phyloP scores from a whole-genome alignment of 92 coral and sea anemone species.

The Heliopora coerulea region DNA sequence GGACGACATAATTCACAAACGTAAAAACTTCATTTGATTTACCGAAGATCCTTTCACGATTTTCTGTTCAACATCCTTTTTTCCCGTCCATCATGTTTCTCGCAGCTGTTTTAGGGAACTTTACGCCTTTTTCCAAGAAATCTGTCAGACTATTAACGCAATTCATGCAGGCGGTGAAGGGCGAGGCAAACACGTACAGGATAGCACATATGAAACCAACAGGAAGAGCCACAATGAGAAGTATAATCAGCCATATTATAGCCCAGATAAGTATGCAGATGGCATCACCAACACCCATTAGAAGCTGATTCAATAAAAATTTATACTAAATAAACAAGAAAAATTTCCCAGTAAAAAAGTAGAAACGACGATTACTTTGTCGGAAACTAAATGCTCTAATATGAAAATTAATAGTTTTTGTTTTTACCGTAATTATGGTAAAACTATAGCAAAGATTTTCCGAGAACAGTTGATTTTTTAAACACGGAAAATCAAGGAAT shows the following conservation, averaged over 20 bases:
- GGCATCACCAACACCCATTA: constrained; percentile 65
- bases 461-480: too few species aligned
- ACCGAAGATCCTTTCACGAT: constrained; percentile 26
- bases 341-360: too few species aligned
- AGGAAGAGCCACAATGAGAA: constrained; percentile 73
- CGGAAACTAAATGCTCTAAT: too few species aligned
- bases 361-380: too few species aligned
- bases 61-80: constrained; percentile 59
- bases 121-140: constrained; percentile 81
- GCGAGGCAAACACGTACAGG: constrained; percentile 72
- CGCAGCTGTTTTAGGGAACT: constrained; percentile 78
- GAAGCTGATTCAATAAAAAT: background rate
- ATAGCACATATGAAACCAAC: constrained; percentile 77
- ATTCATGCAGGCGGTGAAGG: constrained; percentile 84
- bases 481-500: too few species aligned
- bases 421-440: too few species aligned
- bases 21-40: constrained; percentile 13
- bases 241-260: constrained; percentile 79
- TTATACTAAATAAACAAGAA: background rate
- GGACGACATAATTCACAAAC: too few species aligned
- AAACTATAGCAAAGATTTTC: too few species aligned
- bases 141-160: constrained; percentile 80
- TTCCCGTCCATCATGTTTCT: constrained; percentile 71
- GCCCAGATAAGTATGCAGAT: constrained; percentile 85
- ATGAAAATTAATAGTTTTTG: too few species aligned